These are phyloP conservation scores for Aurelia coerulea DNA, from an alignment of 30 jellyfish, hydroid and myxozoan species.

Conservation along the genomic window DNA sequence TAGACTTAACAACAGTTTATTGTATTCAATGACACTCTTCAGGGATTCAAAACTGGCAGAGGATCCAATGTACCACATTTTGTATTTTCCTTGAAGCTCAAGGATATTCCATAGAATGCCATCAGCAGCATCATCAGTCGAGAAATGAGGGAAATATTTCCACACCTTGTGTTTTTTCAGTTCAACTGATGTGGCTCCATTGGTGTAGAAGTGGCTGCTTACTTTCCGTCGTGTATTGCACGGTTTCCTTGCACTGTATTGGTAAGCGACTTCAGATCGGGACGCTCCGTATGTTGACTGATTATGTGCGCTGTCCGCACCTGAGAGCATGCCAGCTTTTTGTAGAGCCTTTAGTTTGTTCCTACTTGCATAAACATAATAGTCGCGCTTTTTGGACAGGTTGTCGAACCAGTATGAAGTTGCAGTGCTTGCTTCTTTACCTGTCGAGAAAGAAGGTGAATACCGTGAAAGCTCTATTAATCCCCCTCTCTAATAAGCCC, in stretches of 20 bases:
- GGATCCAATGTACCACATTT: conserved; percentile 82
- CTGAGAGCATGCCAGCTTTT: background rate
- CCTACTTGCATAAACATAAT: conserved; percentile 59
- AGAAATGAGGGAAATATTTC: conserved; percentile 70
- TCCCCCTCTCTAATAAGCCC: too few relatives aligned
- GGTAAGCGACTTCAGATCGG: conserved; percentile 62
- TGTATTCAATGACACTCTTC: conserved; percentile 77
- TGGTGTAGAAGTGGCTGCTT: conserved; percentile 20
- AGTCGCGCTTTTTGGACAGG: conserved; percentile 42
- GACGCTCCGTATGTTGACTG: background rate
- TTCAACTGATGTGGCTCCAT: conserved; percentile 3
- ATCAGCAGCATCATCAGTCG: conserved; percentile 17
- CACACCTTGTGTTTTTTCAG: conserved; percentile 42
- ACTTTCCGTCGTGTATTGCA: conserved; percentile 28
- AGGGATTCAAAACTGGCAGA: conserved; percentile 76
- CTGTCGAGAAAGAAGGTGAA: background rate
- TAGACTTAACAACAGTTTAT: conserved; percentile 43
- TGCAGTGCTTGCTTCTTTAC: conserved; percentile 12
- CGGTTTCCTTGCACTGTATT: conserved; percentile 54
- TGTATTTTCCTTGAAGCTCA: conserved; percentile 66
- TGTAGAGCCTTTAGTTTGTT: conserved; percentile 20
- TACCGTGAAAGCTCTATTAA: background rate
- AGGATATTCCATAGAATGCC: conserved; percentile 71
- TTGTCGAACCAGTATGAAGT: conserved; percentile 67
- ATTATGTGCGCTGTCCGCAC: background rate